Conservation (phyloP, 2,797 vertebrate genomes). For the Propithecus perrieri region DNA sequence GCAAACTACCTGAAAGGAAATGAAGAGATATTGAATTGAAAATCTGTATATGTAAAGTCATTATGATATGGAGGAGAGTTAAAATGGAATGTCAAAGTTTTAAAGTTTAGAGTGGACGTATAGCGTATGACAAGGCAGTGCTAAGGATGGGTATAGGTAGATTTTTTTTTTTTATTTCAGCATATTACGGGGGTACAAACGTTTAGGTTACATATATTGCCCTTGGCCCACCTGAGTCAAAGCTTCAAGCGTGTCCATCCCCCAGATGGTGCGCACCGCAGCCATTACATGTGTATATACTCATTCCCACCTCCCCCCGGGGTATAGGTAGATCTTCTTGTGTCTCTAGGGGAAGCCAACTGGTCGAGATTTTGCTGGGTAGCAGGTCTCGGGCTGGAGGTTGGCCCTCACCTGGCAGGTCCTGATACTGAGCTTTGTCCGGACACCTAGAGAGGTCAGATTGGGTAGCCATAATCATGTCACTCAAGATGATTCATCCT, state of each 20-base stretch:
- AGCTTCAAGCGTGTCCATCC: too few relatives aligned
- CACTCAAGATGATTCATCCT: not conserved
- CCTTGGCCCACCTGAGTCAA: too few relatives aligned
- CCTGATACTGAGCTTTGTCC: constrained; percentile 36
- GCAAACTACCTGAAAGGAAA: not conserved
- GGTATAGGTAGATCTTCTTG: not conserved
- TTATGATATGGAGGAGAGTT: not conserved
- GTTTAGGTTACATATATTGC: too few relatives aligned
- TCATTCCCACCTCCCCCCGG: too few relatives aligned
- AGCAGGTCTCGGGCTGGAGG: not conserved
- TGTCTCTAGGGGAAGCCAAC: not conserved
- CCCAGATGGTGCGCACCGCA: too few relatives aligned
- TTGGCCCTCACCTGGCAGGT: not conserved
- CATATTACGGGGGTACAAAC: too few relatives aligned
- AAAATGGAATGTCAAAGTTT: not conserved
- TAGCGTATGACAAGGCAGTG: not conserved
- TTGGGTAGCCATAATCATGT: not conserved
- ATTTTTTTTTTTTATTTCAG: not conserved
- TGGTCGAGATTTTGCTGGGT: not conserved
- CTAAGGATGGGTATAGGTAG: not conserved
- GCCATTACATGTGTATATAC: too few relatives aligned
- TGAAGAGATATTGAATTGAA: constrained; percentile 47
- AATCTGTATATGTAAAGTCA: not conserved
- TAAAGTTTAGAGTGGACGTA: not conserved
- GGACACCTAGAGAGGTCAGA: not conserved